Base-by-base conservation (phyloP, 1,140 invertebrate genomes). In the Drosophila bipectinata region DNA sequence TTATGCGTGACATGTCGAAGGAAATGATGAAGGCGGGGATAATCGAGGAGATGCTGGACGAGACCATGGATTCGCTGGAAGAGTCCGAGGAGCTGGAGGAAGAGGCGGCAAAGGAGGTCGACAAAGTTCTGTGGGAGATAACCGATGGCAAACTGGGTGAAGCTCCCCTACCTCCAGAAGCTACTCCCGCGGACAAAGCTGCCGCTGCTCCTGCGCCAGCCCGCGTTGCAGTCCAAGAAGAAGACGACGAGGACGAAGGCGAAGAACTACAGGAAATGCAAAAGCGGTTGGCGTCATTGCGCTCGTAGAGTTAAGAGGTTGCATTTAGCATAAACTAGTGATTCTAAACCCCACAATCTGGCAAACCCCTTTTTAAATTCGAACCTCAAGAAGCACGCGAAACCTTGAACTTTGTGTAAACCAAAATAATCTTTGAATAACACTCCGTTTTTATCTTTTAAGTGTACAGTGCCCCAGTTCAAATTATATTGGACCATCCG, bases 21-120 rank as follows among this genome's bases (percentile, higher is more conserved):
- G 98, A 99, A 94, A 99, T 99, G 98, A 99, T 98, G 97, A 98
- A 96, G 92, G 98, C 98, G 5, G 98, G 98, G n/a, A 99, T 99
- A 47, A 98, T 99, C 63, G 98, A 99, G 91, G 98, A 99, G 93
- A 99, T 99, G 98, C 93, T 99, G 41, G 98, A 99, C 77, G 99
- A 99, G 92, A 98, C 98, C 28, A 96, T 99, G 95, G 98, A 98
- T 72, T 93, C 94, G 4, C 93, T 99, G 45, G 97, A 97, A 87
- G 97, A 98, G 92, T 95, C 96, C 7, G 97, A 98, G 76, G 97
- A 98, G 88, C 94, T 98, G 92, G 97, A 98, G 90, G 97, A 99
- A 88, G 97, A 96, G 79, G 98, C 98, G 2, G 96, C 98, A 90
- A 95, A 95, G 87, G 98, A 99, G 94, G 95, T 99, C 54, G 97